Percentiles rank a stretch among this genome's conserved stretches.
phyloP scores from a whole-genome alignment of 2,113 vertebrate genomes.

The Pollimyrus isidori region DNA sequence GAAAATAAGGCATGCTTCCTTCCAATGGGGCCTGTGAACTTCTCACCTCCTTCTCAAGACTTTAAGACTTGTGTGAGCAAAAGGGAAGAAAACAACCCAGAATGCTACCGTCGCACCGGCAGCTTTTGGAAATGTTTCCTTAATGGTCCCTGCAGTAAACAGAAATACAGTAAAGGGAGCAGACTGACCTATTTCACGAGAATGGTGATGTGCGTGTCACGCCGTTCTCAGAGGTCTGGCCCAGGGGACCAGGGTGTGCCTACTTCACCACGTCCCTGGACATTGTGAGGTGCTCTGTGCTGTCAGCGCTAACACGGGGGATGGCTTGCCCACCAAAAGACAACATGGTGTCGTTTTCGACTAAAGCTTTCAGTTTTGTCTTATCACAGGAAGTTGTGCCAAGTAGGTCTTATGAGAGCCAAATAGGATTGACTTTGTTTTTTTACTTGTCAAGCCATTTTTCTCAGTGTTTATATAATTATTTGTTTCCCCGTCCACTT shows the following conservation, averaged over 20 bases:
- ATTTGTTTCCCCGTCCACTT: background rate
- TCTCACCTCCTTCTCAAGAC: background rate
- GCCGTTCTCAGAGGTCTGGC: conserved; percentile 23
- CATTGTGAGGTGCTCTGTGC: conserved; percentile 35
- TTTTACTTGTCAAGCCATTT: background rate
- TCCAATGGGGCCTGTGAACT: conserved; percentile 24
- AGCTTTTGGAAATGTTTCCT: conserved; percentile 35
- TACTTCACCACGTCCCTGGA: conserved; percentile 28
- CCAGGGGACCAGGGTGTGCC: conserved; percentile 23
- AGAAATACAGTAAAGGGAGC: conserved; percentile 33
- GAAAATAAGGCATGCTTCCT: conserved; percentile 34
- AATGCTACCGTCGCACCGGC: conserved; percentile 23
- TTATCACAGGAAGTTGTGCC: background rate
- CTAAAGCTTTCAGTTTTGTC: background rate
- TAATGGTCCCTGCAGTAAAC: conserved; percentile 27
- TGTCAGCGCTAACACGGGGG: conserved; percentile 22
- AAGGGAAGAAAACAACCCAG: conserved; percentile 21
- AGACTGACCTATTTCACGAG: conserved; percentile 16
- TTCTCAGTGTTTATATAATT: background rate
- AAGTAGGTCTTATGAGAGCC: background rate
- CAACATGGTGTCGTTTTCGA: background rate
- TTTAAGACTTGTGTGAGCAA: background rate
- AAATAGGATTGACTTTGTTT: background rate
- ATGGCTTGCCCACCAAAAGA: background rate
- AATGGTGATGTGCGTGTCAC: conserved; percentile 16